A percentile compares a stretch with the other conserved stretches of the same genome.
These are phyloP conservation scores for Mugil cephalus DNA, from an alignment of 2,113 vertebrate genomes.

Conservation along the genomic window DNA sequence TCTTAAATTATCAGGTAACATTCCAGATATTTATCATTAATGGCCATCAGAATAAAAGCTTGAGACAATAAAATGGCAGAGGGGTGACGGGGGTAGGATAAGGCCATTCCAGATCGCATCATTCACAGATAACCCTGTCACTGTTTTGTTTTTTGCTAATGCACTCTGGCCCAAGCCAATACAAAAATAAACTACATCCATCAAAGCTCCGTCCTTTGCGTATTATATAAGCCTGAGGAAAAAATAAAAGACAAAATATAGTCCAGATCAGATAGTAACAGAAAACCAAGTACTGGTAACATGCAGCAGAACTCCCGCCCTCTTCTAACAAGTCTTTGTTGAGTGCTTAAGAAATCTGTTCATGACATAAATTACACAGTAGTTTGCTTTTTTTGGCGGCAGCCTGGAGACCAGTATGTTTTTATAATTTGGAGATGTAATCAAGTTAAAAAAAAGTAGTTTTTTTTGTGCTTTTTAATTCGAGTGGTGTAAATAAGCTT, in stretches of 20 bases:
- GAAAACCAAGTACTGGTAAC: too few species aligned
- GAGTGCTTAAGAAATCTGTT: slow-evolving; percentile 14
- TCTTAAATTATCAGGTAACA: background rate
- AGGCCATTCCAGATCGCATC: slow-evolving; percentile 17
- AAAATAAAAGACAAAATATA: slow-evolving; percentile 1
- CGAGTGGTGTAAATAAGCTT: too few species aligned
- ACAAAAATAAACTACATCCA: background rate
- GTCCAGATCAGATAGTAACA: background rate
- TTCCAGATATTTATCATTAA: slow-evolving; percentile 48
- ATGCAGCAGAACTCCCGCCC: background rate
- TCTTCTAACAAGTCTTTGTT: slow-evolving; percentile 11
- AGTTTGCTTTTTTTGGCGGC: background rate
- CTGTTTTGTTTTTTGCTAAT: background rate
- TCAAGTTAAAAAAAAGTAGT: background rate
- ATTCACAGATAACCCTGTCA: slow-evolving; percentile 6
- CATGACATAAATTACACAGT: slow-evolving; percentile 29
- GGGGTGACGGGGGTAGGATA: slow-evolving; percentile 30
- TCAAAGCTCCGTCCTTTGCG: background rate
- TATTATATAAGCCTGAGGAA: background rate
- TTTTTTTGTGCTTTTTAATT: too few species aligned
- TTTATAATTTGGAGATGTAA: background rate
- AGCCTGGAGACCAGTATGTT: background rate
- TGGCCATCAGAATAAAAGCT: slow-evolving; percentile 46
- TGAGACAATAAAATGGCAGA: slow-evolving; percentile 27
- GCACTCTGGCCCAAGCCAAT: background rate